Percentiles rank a stretch among this genome's conserved stretches.
Conservation (phyloP, 2,888 invertebrate species). For the Drosophila cracens region DNA sequence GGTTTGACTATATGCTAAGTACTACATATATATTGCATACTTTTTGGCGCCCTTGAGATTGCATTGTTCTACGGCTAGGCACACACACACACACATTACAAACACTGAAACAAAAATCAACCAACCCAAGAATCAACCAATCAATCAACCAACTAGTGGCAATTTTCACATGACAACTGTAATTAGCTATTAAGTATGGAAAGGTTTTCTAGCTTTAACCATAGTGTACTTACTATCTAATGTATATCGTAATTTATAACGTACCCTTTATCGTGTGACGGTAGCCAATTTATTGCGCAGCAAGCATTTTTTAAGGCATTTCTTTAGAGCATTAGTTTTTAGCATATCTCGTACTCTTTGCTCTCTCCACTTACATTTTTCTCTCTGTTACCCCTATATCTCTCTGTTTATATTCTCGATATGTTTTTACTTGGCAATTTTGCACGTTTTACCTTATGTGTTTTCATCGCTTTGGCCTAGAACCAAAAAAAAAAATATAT, state of each 20-base stretch:
- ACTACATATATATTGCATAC: constrained; percentile 75
- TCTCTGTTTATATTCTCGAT: constrained; percentile 31
- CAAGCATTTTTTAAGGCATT: constrained; percentile 67
- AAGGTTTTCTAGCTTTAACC: constrained; percentile 71
- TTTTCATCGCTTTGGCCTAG: constrained; percentile 28
- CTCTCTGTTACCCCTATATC: constrained; percentile 27
- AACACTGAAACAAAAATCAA: constrained; percentile 9
- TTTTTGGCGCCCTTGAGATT: constrained; percentile 75
- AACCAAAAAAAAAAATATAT: constrained; percentile 4
- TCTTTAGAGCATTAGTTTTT: constrained; percentile 58
- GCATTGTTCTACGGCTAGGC: constrained; percentile 71
- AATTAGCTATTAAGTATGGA: constrained; percentile 75
- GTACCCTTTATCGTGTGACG: constrained; percentile 47
- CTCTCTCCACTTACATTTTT: constrained; percentile 22
- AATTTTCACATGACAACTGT: constrained; percentile 60
- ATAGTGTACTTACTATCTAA: constrained; percentile 53
- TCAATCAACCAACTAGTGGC: constrained; percentile 64
- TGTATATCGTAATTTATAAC: constrained; percentile 59
- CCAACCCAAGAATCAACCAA: constrained; percentile 32
- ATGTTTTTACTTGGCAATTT: constrained; percentile 42
- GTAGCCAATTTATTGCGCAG: constrained; percentile 54
- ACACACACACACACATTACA: constrained; percentile 39
- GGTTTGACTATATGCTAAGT: constrained; percentile 75
- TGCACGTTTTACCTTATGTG: constrained; percentile 52
- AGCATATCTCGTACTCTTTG: constrained; percentile 20